These are phyloP conservation scores for Cynocephalus volans DNA, from an alignment of 2,113 vertebrate species.

Conservation along the genomic window DNA sequence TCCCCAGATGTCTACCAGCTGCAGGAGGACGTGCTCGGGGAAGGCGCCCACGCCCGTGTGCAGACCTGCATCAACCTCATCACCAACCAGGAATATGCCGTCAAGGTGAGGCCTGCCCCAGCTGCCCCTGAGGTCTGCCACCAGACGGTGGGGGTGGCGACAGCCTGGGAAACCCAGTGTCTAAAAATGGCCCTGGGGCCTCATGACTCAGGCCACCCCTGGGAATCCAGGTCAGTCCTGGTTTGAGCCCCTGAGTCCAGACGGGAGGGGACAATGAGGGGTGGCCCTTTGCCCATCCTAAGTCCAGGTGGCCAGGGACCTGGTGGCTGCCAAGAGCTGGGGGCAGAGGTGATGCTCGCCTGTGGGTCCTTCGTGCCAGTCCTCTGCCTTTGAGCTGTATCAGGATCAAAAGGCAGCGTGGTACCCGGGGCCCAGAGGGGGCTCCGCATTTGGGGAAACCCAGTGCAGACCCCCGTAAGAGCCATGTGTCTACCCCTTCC, in stretches of 20 bases:
- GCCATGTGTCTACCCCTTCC: too few species aligned
- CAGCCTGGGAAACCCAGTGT: neutral
- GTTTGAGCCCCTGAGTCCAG: neutral
- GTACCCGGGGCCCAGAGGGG: neutral
- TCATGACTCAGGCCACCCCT: slow-evolving; percentile 53
- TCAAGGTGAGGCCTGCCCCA: slow-evolving; percentile 92
- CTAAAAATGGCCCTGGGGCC: slow-evolving; percentile 41
- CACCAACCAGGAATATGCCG: slow-evolving; percentile 98
- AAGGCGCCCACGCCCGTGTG: slow-evolving; percentile 97
- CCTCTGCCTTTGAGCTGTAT: neutral
- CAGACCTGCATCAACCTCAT: slow-evolving; percentile 98
- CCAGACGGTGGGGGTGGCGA: neutral
- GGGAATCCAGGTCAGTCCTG: slow-evolving; percentile 51
- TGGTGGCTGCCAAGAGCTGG: neutral
- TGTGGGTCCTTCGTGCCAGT: neutral
- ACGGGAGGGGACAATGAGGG: neutral
- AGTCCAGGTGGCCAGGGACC: neutral
- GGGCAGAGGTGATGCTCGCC: neutral
- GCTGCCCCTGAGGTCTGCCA: neutral
- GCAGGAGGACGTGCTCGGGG: slow-evolving; percentile 96
- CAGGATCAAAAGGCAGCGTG: neutral
- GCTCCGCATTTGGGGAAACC: neutral
- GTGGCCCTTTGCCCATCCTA: neutral
- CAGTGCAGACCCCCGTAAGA: neutral
- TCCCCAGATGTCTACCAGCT: slow-evolving; percentile 97